Evolutionary conservation across 1,140 invertebrate genomes (phyloP).

Genomic region (Nasonia longicornis): DNA sequence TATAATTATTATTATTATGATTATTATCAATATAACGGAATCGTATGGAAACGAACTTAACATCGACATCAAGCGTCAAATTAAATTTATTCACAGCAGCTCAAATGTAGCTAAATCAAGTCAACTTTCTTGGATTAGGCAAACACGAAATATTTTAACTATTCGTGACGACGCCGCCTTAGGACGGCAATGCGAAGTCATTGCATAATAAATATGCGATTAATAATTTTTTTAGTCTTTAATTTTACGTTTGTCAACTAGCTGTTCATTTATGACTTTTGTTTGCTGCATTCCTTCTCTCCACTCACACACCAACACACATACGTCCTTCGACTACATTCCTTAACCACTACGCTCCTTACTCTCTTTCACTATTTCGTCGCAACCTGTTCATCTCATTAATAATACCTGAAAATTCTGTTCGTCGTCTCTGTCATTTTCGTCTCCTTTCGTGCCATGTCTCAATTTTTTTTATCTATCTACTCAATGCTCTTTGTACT

Average conservation of each 20-base stretch:
- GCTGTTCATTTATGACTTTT: conserved; percentile 76
- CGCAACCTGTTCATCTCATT: not conserved
- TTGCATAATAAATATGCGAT: conserved; percentile 47
- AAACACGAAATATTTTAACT: conserved; percentile 39
- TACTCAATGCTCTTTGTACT: not conserved
- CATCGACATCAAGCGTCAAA: not conserved
- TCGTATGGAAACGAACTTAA: not conserved
- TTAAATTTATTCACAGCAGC: conserved; percentile 7
- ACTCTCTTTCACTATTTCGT: conserved; percentile 5
- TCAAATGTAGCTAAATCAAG: conserved; percentile 59
- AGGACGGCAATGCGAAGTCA: conserved; percentile 35
- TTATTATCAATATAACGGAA: not conserved
- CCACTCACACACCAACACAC: conserved; percentile 44
- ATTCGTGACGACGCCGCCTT: conserved; percentile 39
- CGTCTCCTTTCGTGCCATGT: not conserved
- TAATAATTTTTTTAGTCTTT: conserved; percentile 55
- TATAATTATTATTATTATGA: not conserved
- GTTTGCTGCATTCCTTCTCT: conserved; percentile 72
- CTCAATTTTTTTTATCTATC: not conserved
- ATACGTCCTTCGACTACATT: conserved; percentile 29
- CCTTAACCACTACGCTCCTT: conserved; percentile 15
- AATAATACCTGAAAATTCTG: conserved; percentile 29
- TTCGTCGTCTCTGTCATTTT: conserved; percentile 40
- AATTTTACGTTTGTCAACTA: conserved; percentile 63
- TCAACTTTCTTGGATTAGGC: conserved; percentile 49